These are phyloP conservation scores for Syngnathoides biaculeatus DNA, from an alignment of 2,113 vertebrate species.

Conservation along the genomic window DNA sequence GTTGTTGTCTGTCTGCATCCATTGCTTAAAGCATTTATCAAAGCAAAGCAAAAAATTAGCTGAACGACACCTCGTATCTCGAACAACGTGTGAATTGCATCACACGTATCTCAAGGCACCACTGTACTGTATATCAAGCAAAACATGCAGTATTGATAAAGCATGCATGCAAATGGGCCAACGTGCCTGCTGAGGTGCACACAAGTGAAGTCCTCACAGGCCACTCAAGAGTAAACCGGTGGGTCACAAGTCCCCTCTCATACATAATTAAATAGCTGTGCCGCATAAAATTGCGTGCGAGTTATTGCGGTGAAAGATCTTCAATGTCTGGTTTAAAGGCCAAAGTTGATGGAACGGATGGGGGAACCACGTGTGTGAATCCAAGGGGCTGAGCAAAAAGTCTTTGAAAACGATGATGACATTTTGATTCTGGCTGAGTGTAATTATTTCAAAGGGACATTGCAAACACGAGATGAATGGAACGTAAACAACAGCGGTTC, in stretches of 20 bases:
- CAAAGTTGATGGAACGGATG: constrained; percentile 56
- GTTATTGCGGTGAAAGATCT: constrained; percentile 19
- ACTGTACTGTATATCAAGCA: background rate
- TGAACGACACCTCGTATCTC: too few relatives aligned
- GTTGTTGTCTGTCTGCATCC: background rate
- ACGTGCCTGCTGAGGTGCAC: constrained; percentile 18
- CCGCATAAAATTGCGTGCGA: background rate
- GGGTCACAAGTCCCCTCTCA: constrained; percentile 21
- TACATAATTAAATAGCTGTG: constrained; percentile 46
- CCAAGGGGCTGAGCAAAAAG: background rate
- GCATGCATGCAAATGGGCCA: constrained; percentile 13
- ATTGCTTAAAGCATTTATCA: background rate
- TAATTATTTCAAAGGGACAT: constrained; percentile 11
- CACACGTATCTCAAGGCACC: too few relatives aligned
- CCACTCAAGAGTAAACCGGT: constrained; percentile 18
- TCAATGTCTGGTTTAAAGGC: constrained; percentile 48
- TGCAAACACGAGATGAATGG: constrained; percentile 15
- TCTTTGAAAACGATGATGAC: background rate
- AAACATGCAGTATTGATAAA: constrained; percentile 1
- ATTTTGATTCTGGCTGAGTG: background rate
- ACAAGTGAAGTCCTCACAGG: constrained; percentile 16
- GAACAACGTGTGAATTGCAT: too few relatives aligned
- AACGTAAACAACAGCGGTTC: constrained; percentile 33
- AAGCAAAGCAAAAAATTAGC: background rate
- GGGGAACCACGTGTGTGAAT: constrained; percentile 44